phyloP scores from a whole-genome alignment of 2,888 invertebrate genomes.

The Chrysolina oricalcia region DNA sequence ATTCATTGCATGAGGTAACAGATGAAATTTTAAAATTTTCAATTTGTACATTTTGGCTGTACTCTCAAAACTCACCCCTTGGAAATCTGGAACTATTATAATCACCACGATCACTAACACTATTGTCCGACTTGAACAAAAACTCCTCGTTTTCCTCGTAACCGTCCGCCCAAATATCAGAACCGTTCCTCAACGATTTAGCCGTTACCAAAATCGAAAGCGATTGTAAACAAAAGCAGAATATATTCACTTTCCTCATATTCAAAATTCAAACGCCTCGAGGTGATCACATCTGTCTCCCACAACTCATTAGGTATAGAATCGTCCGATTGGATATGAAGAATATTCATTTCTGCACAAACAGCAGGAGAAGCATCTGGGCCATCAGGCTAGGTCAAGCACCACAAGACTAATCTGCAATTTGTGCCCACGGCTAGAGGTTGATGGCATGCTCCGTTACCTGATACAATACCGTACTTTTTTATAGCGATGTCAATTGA shows the following conservation, averaged over 20 bases:
- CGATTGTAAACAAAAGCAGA: constrained; percentile 22
- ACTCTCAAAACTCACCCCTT: constrained; percentile 57
- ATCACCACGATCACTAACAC: background rate
- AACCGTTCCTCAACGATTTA: constrained; percentile 39
- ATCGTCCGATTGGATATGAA: background rate
- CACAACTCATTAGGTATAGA: constrained; percentile 4
- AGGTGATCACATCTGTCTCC: background rate
- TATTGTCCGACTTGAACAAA: constrained; percentile 22
- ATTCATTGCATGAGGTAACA: too few species aligned
- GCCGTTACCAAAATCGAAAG: constrained; percentile 29
- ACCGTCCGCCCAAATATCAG: constrained; percentile 61
- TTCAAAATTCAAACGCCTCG: background rate
- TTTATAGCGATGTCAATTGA: constrained; percentile 6
- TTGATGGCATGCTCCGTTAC: constrained; percentile 11
- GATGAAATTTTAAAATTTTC: too few species aligned
- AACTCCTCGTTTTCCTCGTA: constrained; percentile 28
- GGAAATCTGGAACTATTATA: constrained; percentile 52
- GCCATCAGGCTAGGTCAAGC: constrained; percentile 42
- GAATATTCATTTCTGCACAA: constrained; percentile 21
- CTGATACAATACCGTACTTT: constrained; percentile 9
- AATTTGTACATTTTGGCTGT: too few species aligned
- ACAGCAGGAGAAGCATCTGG: constrained; percentile 26
- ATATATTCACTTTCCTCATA: constrained; percentile 36
- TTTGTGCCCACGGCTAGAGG: constrained; percentile 9
- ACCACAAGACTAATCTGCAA: constrained; percentile 17